A percentile compares a stretch with the other conserved stretches of the same genome.
These are phyloP conservation scores for Hippocampus guttulatus DNA, from an alignment of 2,113 vertebrate species.

Conservation along the genomic window DNA sequence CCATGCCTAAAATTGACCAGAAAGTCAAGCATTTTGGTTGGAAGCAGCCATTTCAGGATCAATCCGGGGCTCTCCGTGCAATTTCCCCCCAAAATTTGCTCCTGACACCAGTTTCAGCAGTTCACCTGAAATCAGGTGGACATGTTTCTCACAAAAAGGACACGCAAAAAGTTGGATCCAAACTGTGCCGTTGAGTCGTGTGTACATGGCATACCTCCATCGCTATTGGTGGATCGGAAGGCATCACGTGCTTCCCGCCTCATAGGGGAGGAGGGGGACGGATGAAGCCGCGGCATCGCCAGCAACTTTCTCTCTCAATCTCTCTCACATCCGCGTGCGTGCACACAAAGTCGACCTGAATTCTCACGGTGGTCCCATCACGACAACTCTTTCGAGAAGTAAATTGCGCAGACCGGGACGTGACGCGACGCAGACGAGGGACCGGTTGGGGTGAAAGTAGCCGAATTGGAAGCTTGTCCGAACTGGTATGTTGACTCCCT, in stretches of 20 bases:
- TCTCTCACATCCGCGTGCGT: slow-evolving; percentile 4
- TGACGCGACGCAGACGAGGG: slow-evolving; percentile 26
- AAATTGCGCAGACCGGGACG: slow-evolving; percentile 31
- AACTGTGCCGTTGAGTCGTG: not conserved
- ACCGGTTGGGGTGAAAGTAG: not conserved
- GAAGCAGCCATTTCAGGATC: not conserved
- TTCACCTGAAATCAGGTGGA: too few species aligned
- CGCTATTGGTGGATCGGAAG: not conserved
- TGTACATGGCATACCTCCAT: not conserved
- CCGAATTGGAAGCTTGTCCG: not conserved
- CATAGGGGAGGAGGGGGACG: slow-evolving; percentile 6
- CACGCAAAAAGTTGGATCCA: not conserved
- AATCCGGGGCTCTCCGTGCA: too few species aligned
- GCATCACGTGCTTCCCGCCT: not conserved
- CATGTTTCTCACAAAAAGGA: too few species aligned
- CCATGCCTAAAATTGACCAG: not conserved
- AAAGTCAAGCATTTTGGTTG: not conserved
- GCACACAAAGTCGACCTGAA: slow-evolving; percentile 58
- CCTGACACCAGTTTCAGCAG: too few species aligned
- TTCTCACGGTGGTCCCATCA: slow-evolving; percentile 64
- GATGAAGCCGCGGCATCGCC: slow-evolving; percentile 29
- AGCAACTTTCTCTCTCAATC: slow-evolving; percentile 5
- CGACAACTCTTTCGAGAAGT: slow-evolving; percentile 43
- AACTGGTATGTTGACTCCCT: not conserved
- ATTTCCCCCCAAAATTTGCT: not conserved